Conservation (phyloP, 2,113 vertebrate genomes). For the Procavia capensis region DNA sequence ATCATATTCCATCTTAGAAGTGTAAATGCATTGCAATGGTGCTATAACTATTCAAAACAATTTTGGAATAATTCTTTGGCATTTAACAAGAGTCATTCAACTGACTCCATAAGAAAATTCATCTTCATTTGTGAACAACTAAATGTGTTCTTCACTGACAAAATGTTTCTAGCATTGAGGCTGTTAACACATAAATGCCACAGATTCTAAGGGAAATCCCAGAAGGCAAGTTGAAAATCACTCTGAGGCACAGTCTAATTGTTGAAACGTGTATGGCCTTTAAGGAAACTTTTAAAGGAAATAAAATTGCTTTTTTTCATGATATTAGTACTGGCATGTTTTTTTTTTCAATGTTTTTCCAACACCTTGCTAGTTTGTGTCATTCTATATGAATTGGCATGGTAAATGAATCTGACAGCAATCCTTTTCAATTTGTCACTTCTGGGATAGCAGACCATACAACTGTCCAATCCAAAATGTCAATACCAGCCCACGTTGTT, state of each 20-base stretch:
- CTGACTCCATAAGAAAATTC: not conserved
- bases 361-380: not conserved
- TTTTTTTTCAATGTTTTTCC: not conserved
- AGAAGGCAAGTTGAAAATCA: not conserved
- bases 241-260: not conserved
- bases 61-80: not conserved
- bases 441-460: too few species aligned
- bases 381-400: not conserved
- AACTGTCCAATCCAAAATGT: too few species aligned
- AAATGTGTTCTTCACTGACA: not conserved
- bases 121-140: not conserved
- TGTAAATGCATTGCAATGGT: not conserved
- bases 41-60: not conserved
- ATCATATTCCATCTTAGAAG: not conserved
- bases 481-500: too few species aligned
- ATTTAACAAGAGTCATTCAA: not conserved
- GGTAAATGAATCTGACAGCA: not conserved
- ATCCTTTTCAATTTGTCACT: too few species aligned
- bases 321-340: not conserved
- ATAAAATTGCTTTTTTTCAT: not conserved
- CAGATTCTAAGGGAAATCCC: not conserved
- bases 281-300: not conserved
- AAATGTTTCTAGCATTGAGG: not conserved
- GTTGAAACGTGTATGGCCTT: not conserved
- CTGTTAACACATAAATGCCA: not conserved